phyloP scores from a whole-genome alignment of 2,888 invertebrate genomes.

The Harpalus rufipes region DNA sequence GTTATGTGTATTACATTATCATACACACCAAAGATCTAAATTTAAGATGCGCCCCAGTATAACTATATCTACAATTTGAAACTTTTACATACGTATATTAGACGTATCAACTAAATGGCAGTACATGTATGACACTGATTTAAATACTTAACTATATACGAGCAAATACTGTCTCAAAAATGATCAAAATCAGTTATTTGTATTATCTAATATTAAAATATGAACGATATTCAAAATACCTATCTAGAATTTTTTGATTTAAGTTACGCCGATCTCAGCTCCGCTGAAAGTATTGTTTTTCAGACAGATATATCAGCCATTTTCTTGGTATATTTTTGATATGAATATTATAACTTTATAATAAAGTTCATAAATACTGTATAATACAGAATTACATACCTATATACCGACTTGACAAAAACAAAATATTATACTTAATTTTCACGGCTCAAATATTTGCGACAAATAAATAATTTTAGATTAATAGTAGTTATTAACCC shows the following conservation, averaged over 20 bases:
- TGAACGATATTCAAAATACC: too few relatives aligned
- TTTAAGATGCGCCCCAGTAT: conserved; percentile 63
- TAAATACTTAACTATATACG: not conserved
- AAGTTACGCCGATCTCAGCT: not conserved
- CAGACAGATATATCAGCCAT: not conserved
- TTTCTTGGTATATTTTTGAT: not conserved
- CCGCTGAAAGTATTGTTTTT: not conserved
- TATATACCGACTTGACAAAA: conserved; percentile 21
- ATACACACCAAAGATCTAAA: conserved; percentile 67
- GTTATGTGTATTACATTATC: conserved; percentile 61
- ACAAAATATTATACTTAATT: conserved; percentile 41
- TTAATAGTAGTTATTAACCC: conserved; percentile 39
- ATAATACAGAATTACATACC: not conserved
- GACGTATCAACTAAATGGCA: conserved; percentile 47
- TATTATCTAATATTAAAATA: too few relatives aligned
- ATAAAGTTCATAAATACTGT: conserved; percentile 5
- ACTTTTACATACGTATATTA: conserved; percentile 53
- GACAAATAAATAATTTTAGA: conserved; percentile 34
- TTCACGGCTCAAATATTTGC: conserved; percentile 24
- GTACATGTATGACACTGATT: conserved; percentile 22
- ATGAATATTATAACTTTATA: conserved; percentile 12
- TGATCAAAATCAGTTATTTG: not conserved
- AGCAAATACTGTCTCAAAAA: not conserved
- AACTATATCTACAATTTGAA: conserved; percentile 59
- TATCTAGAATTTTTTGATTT: too few relatives aligned